Base-by-base conservation (phyloP, 2,797 vertebrate species). In the Loris lydekkerianus region DNA sequence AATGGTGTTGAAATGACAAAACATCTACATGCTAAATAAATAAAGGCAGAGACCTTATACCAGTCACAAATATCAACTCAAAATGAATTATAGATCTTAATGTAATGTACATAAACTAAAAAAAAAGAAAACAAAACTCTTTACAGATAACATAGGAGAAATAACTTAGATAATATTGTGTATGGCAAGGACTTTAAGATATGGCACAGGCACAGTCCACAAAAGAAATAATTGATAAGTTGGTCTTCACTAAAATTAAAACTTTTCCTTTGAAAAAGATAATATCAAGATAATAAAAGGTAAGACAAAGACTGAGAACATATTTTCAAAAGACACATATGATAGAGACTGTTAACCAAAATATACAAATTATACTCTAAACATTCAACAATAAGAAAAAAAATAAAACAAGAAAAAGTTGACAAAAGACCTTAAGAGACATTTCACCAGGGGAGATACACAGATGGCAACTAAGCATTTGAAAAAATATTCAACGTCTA, bases 191-290 rank as follows among this genome's bases (percentile, higher is more conserved):
- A 67, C 7, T 56, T 77, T 69, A 49, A 91, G 31, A 67, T 40
- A 67, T 49, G 49, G 3, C 17, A 67, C 58, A 17, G 46, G 14
- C 5, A 83, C 29, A 63, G 37, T 17, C 29, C 37, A 72, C 61
- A 7, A 81, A 82, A 89, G 11, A 60, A 92, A 29, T 49, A 80
- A 69, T 9, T 83, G 31, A 70, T 60, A 65, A 86, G 20, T 6
- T 31, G 7, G 29, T 63, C 53, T 63, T 94, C 23, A 91, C 53
- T 89, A 85, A 88, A 89, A 78, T 69, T 80, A 80, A 89, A 89
- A 56, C 25, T 37, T 85, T 25, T 49, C 23, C 23, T 49, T 27
- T 80, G 27, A 6, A 87, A 72, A 85, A n/a, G 43, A 37, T 17
- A 23, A 73, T 67, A 18, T 53, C 27, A 92, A 85, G 17, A 40